phyloP scores from a whole-genome alignment of 2,888 invertebrate genomes.

The Idaea biselata region DNA sequence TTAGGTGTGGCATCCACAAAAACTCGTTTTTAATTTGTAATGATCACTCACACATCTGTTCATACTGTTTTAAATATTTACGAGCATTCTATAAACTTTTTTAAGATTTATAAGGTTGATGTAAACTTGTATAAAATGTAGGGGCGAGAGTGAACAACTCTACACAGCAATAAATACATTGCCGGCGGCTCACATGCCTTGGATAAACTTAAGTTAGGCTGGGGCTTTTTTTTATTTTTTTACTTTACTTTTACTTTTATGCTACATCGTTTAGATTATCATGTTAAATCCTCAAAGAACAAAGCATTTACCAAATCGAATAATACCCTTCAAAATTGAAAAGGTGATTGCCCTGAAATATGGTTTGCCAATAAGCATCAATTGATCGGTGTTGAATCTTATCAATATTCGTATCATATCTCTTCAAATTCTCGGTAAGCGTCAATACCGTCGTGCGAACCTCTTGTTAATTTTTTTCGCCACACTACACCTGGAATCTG shows the following conservation, averaged over 20 bases:
- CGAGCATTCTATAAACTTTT: conserved; percentile 22
- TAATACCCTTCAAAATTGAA: conserved; percentile 12
- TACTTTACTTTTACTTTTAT: conserved; percentile 68
- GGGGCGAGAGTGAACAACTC: conserved; percentile 44
- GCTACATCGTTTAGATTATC: conserved; percentile 34
- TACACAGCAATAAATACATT: conserved; percentile 52
- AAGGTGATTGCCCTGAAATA: conserved; percentile 26
- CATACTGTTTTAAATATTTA: conserved; percentile 23
- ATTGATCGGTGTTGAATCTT: conserved; percentile 33
- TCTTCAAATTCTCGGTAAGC: conserved; percentile 38
- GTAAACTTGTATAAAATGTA: conserved; percentile 25
- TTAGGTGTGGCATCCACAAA: conserved; percentile 7
- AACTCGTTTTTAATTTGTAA: conserved; percentile 21
- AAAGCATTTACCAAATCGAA: conserved; percentile 14
- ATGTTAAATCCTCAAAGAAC: conserved; percentile 17
- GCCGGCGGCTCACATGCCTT: conserved; percentile 37
- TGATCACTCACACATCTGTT: conserved; percentile 24
- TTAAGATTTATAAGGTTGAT: conserved; percentile 20
- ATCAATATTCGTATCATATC: conserved; percentile 51
- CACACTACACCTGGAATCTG: conserved; percentile 41
- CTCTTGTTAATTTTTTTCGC: conserved; percentile 46
- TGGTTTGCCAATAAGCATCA: conserved; percentile 26
- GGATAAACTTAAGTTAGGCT: conserved; percentile 48
- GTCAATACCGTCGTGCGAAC: conserved; percentile 30
- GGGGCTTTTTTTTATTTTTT: conserved; percentile 62